These are phyloP conservation scores for Silurus glanis DNA, from an alignment of 2,113 vertebrate species.

Conservation along the genomic window DNA sequence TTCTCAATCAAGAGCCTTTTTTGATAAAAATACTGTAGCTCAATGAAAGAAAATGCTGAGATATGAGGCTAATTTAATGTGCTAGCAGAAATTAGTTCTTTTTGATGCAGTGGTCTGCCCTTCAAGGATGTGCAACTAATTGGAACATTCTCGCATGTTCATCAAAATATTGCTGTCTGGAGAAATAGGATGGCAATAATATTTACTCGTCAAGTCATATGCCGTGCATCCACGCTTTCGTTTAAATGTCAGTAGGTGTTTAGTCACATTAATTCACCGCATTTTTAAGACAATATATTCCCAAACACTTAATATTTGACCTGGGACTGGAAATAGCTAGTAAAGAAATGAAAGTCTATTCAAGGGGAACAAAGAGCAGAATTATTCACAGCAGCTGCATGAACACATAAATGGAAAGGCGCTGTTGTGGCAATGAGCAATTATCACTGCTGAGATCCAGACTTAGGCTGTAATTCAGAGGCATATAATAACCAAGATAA, in stretches of 20 bases:
- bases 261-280: not conserved
- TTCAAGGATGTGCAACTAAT: conserved; percentile 24
- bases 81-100: conserved; percentile 20
- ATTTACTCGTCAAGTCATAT: conserved; percentile 27
- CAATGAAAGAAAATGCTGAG: not conserved
- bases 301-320: conserved; percentile 24
- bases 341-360: conserved; percentile 33
- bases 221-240: not conserved
- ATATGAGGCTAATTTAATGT: not conserved
- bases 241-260: conserved; percentile 35
- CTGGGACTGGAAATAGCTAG: conserved; percentile 21
- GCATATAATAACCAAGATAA: conserved; percentile 28
- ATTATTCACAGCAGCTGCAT: conserved; percentile 12
- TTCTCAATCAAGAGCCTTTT: not conserved
- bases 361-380: conserved; percentile 8
- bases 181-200: conserved; percentile 22
- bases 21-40: not conserved
- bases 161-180: conserved; percentile 23
- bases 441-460: conserved; percentile 29
- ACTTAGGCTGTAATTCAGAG: conserved; percentile 34
- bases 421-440: conserved; percentile 28
- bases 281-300: not conserved
- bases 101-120: conserved; percentile 9
- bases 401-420: conserved; percentile 30
- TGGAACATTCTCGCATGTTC: conserved; percentile 10